phyloP scores from a whole-genome alignment of 2,797 vertebrate species.

The Spondyliosoma cantharus region DNA sequence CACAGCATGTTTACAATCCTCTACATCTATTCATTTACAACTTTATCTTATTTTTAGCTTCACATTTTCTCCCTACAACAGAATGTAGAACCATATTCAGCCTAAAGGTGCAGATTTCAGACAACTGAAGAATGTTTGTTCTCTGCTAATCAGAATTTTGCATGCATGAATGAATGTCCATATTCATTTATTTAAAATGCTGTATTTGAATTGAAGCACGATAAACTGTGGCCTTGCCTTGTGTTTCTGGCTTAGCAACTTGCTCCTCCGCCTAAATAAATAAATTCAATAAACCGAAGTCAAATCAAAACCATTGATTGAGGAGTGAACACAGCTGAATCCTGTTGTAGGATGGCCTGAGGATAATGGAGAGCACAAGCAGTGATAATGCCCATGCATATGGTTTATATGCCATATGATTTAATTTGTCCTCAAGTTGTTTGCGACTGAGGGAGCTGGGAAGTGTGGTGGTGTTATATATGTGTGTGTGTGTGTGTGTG shows the following conservation, averaged over 20 bases:
- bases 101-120: conserved; percentile 4
- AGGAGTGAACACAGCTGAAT: neutral
- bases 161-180: conserved; percentile 18
- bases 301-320: neutral
- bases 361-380: neutral
- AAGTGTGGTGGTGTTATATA: conserved; percentile 38
- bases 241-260: neutral
- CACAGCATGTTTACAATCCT: neutral
- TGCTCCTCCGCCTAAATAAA: neutral
- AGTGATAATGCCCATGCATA: neutral
- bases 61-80: conserved; percentile 3
- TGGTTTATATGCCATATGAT: neutral
- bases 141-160: conserved; percentile 21
- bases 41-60: conserved; percentile 2
- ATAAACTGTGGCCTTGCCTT: neutral
- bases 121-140: conserved; percentile 5
- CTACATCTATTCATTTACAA: neutral
- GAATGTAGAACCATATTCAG: conserved; percentile 6
- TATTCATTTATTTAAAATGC: conserved; percentile 18
- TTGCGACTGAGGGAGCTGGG: conserved; percentile 39
- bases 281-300: neutral
- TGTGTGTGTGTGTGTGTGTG: neutral
- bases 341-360: neutral
- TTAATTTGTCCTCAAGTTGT: conserved; percentile 27
- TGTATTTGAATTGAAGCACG: neutral